Evolutionary conservation across 2,888 invertebrate species (phyloP).

Genomic region (Leucoma salicis): DNA sequence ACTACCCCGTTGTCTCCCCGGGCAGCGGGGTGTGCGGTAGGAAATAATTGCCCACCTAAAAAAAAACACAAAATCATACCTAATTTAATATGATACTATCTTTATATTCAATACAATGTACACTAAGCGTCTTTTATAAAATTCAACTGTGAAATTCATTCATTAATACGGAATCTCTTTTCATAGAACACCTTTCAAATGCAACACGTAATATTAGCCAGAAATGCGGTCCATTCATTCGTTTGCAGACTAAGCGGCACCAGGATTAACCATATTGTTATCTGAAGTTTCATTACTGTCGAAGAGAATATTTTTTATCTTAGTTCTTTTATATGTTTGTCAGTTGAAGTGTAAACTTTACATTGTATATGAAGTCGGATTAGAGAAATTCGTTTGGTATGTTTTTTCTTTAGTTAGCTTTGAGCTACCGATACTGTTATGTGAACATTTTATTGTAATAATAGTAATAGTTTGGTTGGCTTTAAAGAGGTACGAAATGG

Average conservation of each 20-base stretch:
- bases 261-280: conserved; percentile 54
- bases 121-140: conserved; percentile 13
- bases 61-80: conserved; percentile 7
- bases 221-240: conserved; percentile 26
- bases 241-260: conserved; percentile 60
- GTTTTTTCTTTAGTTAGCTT: conserved; percentile 33
- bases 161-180: conserved; percentile 35
- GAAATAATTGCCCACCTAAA: too few relatives aligned
- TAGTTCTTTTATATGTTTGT: conserved; percentile 41
- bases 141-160: conserved; percentile 23
- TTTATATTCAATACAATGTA: conserved; percentile 4
- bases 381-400: conserved; percentile 38
- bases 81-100: conserved; percentile 10
- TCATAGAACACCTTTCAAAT: conserved; percentile 33
- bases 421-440: conserved; percentile 34
- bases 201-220: conserved; percentile 31
- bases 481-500: too few relatives aligned
- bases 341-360: conserved; percentile 62
- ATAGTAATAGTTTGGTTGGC: too few relatives aligned
- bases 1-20: too few relatives aligned
- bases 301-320: conserved; percentile 34
- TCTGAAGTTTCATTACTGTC: conserved; percentile 58
- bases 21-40: too few relatives aligned
- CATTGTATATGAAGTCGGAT: conserved; percentile 58
- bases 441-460: not conserved